A percentile compares a stretch with the other conserved stretches of the same genome.
Conservation (phyloP, 53 echinoderm and acorn worm species). For the Holothuria leucospilota region DNA sequence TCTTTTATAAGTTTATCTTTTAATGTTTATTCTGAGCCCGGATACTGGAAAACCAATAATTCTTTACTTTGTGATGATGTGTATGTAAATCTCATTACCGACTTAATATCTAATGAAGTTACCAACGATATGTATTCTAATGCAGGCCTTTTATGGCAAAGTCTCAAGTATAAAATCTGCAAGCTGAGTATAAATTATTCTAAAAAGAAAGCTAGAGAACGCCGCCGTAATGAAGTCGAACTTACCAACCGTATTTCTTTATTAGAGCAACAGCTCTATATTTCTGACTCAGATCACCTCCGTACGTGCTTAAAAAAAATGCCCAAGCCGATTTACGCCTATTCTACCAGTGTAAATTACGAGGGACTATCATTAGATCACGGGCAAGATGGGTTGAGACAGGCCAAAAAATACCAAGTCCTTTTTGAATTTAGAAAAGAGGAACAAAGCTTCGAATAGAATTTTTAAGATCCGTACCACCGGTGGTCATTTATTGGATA, state of each 20-base stretch:
- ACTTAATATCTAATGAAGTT: not conserved
- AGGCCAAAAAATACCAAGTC: not conserved
- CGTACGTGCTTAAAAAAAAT: too few species aligned
- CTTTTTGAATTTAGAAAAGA: not conserved
- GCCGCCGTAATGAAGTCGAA: too few species aligned
- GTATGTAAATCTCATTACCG: not conserved
- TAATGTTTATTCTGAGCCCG: not conserved
- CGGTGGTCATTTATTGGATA: not conserved
- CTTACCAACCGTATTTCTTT: too few species aligned
- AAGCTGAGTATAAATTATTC: too few species aligned
- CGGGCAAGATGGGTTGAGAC: not conserved
- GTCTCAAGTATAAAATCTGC: too few species aligned
- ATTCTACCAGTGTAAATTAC: too few species aligned
- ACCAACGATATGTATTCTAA: not conserved
- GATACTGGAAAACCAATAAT: not conserved
- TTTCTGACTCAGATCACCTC: too few species aligned
- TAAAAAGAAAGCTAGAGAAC: too few species aligned
- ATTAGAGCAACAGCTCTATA: too few species aligned
- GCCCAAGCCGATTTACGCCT: too few species aligned
- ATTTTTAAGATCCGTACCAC: not conserved
- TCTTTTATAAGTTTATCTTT: constrained; percentile 4
- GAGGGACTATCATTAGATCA: too few species aligned
- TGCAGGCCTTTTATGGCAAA: too few species aligned
- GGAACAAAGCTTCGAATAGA: not conserved
- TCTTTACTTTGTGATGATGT: not conserved